Conservation (phyloP, 2,113 vertebrate genomes). For the Donacobius atricapilla region DNA sequence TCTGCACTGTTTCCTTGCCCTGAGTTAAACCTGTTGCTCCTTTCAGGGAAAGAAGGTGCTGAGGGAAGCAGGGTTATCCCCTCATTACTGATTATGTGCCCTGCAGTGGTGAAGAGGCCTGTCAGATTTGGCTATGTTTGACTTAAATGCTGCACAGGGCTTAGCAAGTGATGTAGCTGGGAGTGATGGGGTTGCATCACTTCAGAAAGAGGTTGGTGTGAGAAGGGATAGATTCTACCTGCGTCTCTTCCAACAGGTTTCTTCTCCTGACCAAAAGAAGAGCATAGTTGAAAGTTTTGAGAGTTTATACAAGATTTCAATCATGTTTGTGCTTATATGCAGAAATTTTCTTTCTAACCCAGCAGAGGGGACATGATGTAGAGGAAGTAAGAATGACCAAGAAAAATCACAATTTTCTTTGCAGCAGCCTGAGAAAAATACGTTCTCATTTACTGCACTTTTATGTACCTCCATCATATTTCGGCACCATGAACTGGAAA, state of each 20-base stretch:
- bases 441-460: background rate
- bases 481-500: background rate
- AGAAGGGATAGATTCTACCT: background rate
- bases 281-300: background rate
- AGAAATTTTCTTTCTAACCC: background rate
- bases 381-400: background rate
- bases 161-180: background rate
- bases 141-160: background rate
- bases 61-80: background rate
- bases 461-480: background rate
- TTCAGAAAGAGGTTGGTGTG: background rate
- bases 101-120: background rate
- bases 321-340: background rate
- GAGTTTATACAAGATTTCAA: background rate
- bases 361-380: background rate
- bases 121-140: background rate
- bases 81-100: rapidly evolving
- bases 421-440: background rate
- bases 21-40: background rate
- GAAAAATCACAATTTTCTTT: background rate
- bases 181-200: background rate
- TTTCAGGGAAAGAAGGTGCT: background rate
- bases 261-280: background rate
- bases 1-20: background rate
- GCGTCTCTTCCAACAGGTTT: background rate